These are phyloP conservation scores for Oryzias sinensis DNA, from an alignment of 2,797 vertebrate species.

Conservation along the genomic window DNA sequence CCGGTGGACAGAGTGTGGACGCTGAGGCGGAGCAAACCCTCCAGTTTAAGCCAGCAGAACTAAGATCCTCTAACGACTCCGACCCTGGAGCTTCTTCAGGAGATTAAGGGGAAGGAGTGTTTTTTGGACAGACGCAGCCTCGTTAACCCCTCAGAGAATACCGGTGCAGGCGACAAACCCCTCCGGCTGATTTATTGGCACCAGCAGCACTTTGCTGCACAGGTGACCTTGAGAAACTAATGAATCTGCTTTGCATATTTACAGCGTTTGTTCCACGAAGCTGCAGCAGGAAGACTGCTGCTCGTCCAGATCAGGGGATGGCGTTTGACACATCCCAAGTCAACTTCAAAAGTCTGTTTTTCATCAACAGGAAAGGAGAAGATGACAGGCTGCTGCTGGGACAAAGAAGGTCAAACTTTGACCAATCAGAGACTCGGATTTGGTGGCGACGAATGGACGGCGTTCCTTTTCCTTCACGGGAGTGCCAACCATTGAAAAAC, in stretches of 20 bases:
- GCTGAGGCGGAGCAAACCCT: slow-evolving; percentile 29
- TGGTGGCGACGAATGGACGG: no score
- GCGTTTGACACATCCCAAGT: no score
- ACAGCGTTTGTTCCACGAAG: slow-evolving; percentile 47
- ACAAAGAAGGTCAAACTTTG: no score
- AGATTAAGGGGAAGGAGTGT: slow-evolving; percentile 50
- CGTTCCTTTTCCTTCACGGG: no score
- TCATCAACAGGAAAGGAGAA: no score
- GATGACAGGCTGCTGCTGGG: no score
- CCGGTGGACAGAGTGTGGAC: slow-evolving; percentile 42
- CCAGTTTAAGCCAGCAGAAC: slow-evolving; percentile 66
- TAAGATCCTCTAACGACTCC: slow-evolving; percentile 66
- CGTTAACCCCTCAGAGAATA: slow-evolving; percentile 58
- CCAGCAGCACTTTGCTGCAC: slow-evolving; percentile 16
- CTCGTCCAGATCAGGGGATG: slow-evolving; percentile 16
- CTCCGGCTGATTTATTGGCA: slow-evolving; percentile 25
- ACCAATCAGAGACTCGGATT: no score
- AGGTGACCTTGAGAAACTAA: slow-evolving; percentile 59
- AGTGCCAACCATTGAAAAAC: no score
- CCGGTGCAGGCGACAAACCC: slow-evolving; percentile 35
- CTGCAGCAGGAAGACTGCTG: slow-evolving; percentile 12
- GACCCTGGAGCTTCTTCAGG: slow-evolving; percentile 16
- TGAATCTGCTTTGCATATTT: slow-evolving; percentile 70
- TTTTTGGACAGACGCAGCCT: slow-evolving; percentile 51
- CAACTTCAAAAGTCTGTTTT: not conserved